A percentile compares a stretch with the other conserved stretches of the same genome.
Conservation (phyloP, 2,113 vertebrate genomes). For the Stictonetta naevosa region DNA sequence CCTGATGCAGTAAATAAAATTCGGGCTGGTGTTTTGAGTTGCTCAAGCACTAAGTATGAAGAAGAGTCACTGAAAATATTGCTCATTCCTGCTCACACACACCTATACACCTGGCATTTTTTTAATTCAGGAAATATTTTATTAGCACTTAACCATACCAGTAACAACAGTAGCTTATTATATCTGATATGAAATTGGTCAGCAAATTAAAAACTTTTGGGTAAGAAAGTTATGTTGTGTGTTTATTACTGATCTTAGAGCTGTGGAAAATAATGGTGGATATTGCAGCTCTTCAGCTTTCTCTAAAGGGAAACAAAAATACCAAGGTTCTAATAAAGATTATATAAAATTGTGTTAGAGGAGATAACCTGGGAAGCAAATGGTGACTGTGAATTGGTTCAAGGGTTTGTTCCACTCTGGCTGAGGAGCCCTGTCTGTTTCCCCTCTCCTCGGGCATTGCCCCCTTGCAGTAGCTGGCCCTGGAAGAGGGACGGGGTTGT, state of each 20-base stretch:
- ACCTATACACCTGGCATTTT: not conserved
- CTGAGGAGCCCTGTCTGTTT: not conserved
- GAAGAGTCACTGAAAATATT: not conserved
- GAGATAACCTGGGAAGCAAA: not conserved
- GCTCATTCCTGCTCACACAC: fast-evolving
- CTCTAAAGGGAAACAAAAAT: not conserved
- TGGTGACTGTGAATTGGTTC: not conserved
- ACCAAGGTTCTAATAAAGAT: not conserved
- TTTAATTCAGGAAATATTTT: not conserved
- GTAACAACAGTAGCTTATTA: not conserved
- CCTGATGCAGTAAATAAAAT: not conserved
- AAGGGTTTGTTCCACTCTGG: not conserved
- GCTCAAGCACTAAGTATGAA: not conserved
- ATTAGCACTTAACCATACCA: not conserved
- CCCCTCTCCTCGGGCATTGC: not conserved
- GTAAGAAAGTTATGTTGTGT: not conserved
- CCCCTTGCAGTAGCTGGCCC: not conserved
- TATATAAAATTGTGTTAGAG: not conserved
- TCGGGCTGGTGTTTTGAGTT: not conserved
- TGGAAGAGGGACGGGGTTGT: not conserved
- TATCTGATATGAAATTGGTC: not conserved
- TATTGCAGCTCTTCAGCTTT: not conserved
- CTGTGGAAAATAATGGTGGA: not conserved
- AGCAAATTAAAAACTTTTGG: not conserved
- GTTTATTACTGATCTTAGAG: not conserved